These are phyloP conservation scores for Urocyon cinereoargenteus DNA, from an alignment of 2,797 vertebrate genomes.

Conservation along the genomic window DNA sequence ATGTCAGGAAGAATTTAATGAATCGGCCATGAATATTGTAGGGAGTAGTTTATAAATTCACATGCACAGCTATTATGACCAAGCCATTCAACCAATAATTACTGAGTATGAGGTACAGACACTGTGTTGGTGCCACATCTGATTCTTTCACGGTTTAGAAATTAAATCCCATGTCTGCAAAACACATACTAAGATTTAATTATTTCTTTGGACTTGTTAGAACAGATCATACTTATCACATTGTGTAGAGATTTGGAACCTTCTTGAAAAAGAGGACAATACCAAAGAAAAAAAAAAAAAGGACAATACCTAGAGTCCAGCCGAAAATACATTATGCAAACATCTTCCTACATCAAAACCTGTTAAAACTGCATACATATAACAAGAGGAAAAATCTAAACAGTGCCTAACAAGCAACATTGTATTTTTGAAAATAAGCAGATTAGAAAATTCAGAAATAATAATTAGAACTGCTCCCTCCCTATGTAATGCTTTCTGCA, in stretches of 20 bases:
- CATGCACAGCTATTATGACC: not conserved
- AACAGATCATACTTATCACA: not conserved
- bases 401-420: not conserved
- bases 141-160: not conserved
- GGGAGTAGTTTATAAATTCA: not conserved
- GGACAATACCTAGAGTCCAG: not conserved
- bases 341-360: not conserved
- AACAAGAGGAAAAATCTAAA: not conserved
- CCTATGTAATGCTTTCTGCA: not conserved
- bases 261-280: not conserved
- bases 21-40: not conserved
- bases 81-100: not conserved
- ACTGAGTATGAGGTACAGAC: not conserved
- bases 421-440: not conserved
- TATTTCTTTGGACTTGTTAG: not conserved
- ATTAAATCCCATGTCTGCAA: not conserved
- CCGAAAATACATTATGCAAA: not conserved
- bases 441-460: not conserved
- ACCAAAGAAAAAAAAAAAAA: not conserved
- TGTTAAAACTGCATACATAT: not conserved
- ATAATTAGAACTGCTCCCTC: not conserved
- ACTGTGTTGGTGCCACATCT: not conserved
- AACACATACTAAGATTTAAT: not conserved
- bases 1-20: not conserved
- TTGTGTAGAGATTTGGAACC: not conserved